Evolutionary conservation across 2,113 vertebrate species (phyloP).

Genomic region (Lathamus discolor): DNA sequence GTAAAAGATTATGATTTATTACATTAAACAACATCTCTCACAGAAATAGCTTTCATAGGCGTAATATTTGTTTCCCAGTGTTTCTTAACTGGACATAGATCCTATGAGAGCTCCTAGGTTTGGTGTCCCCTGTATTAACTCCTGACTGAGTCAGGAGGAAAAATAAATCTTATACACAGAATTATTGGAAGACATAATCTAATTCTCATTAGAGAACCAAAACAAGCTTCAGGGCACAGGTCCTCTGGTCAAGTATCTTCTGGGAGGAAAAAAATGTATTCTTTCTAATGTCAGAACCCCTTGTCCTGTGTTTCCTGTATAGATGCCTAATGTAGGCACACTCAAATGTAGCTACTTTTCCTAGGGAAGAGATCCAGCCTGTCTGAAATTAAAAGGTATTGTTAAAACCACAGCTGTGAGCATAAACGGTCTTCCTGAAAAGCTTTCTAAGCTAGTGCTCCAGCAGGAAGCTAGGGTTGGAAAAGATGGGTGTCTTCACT

Average conservation of each 20-base stretch:
- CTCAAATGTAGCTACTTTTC: not conserved
- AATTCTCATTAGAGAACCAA: not conserved
- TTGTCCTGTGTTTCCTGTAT: not conserved
- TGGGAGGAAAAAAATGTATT: not conserved
- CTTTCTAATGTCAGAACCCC: not conserved
- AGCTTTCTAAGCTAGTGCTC: not conserved
- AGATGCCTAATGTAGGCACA: not conserved
- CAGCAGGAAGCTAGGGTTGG: not conserved
- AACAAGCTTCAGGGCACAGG: not conserved
- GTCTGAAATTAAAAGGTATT: not conserved
- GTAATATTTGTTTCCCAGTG: not conserved
- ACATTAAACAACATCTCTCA: not conserved
- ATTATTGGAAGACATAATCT: not conserved
- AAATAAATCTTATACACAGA: not conserved
- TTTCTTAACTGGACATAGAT: not conserved
- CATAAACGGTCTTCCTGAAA: not conserved
- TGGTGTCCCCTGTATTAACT: not conserved
- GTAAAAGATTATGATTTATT: not conserved
- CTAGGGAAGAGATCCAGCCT: not conserved
- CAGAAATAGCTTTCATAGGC: not conserved
- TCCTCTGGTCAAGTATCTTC: not conserved
- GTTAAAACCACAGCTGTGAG: not conserved
- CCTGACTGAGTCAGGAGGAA: not conserved
- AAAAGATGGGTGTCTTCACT: not conserved
- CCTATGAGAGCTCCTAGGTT: not conserved